A percentile compares a stretch with the other conserved stretches of the same genome.
Evolutionary conservation across 2,888 invertebrate genomes (phyloP).

Genomic region (Smittia aterrima): DNA sequence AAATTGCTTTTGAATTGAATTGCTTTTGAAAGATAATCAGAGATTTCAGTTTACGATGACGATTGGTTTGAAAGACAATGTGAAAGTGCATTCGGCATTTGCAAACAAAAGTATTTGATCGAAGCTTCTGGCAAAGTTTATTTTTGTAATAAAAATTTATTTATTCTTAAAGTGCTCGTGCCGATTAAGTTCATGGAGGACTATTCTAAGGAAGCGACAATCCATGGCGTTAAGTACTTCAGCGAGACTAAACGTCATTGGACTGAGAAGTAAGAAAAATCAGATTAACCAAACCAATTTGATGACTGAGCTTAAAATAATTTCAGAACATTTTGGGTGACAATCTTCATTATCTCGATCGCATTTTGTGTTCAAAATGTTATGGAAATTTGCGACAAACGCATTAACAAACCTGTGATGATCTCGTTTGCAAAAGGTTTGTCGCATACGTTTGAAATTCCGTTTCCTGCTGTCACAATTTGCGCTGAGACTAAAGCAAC

Average conservation of each 20-base stretch:
- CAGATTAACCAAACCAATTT: background rate
- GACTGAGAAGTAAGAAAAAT: conserved; percentile 57
- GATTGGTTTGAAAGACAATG: too few relatives aligned
- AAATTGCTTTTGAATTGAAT: too few relatives aligned
- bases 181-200: conserved; percentile 48
- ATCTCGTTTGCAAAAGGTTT: conserved; percentile 73
- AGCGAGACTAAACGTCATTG: conserved; percentile 60
- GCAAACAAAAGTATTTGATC: too few relatives aligned
- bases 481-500: conserved; percentile 68
- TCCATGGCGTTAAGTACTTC: conserved; percentile 64
- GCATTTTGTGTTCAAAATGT: conserved; percentile 62
- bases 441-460: conserved; percentile 61
- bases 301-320: background rate
- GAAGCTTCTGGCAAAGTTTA: too few relatives aligned
- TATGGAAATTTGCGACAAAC: conserved; percentile 66
- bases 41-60: too few relatives aligned
- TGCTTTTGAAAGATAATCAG: too few relatives aligned
- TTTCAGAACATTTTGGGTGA: conserved; percentile 55
- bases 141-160: too few relatives aligned
- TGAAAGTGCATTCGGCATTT: too few relatives aligned
- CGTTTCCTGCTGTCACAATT: conserved; percentile 65
- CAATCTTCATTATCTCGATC: conserved; percentile 61
- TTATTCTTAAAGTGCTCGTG: background rate
- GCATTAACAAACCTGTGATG: conserved; percentile 69
- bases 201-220: conserved; percentile 63